Evolutionary conservation across 2,113 vertebrate genomes (phyloP), one percentile per base, ranked within the genome.

Genomic region (Lipotes vexillifer): DNA sequence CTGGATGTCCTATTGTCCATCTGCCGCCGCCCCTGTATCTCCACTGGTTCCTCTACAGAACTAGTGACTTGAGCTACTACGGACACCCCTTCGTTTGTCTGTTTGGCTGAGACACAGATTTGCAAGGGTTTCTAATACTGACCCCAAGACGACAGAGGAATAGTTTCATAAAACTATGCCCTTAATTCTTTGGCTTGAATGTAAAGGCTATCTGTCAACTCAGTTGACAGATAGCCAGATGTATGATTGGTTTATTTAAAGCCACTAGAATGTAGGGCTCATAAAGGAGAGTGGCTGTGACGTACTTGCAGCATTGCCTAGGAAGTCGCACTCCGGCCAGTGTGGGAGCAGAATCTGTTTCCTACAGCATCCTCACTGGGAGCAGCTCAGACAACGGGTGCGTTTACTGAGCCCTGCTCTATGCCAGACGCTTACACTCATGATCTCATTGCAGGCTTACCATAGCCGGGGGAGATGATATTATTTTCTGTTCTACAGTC

Each of bases 351-450:
- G 20, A 46, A 9, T 1, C 2, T 33, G 3, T 18, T n/a, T 65
- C 65, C 9, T 41, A 17, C 7, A 71, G 55, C 23, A 2, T 18
- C 31, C 29, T 63, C 36, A 3, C 8, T 23, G 46, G 12, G 21
- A 36, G 29, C 12, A 31, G 20, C 63, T 41, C 10, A 8, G 29
- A 29, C 33, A 4, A 10, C 3, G 6, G n/a, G 18, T 11, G 2
- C 0, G 1, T 20, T 3, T 8, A 3, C 1, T 2, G 68, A 90
- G n/a, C 0, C 5, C 4, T 1, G 49, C 46, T 61, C 23, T 31
- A 0, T 3, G 31, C 5, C 20, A 3, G 3, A 1, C 0, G 2
- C n/a, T 20, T 6, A 20, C 29, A 0, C 2, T 6, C 8, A 9
- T 20, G 4, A 23, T 33, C 33, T 83, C 36, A 8, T 3, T 15